These are phyloP conservation scores for Hirudinaria manillensis DNA, from an alignment of 2,888 invertebrate species.

Conservation along the genomic window DNA sequence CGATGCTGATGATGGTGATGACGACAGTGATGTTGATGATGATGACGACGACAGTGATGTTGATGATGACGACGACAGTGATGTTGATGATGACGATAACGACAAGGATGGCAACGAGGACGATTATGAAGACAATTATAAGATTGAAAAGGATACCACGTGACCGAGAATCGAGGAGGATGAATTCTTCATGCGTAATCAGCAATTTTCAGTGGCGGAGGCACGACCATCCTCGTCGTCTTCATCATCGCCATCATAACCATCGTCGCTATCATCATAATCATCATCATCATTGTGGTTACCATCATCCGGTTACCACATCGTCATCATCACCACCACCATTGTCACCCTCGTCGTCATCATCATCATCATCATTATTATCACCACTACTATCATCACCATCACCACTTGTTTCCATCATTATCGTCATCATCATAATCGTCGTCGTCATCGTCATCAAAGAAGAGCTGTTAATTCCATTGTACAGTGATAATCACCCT, in stretches of 20 bases:
- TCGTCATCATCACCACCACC: background rate
- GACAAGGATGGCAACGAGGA: too few relatives aligned
- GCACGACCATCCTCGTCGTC: background rate
- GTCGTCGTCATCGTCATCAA: background rate
- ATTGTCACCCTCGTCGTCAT: background rate
- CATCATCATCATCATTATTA: background rate
- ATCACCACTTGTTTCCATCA: background rate
- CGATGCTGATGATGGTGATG: background rate
- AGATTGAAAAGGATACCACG: too few relatives aligned
- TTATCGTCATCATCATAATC: background rate
- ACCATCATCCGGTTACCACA: background rate
- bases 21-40: background rate
- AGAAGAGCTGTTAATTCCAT: too few relatives aligned
- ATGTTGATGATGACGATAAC: background rate
- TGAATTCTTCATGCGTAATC: background rate
- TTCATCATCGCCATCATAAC: background rate
- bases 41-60: background rate
- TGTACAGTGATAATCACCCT: too few relatives aligned
- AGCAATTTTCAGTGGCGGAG: background rate
- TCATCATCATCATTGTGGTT: conserved; percentile 8
- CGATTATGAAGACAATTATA: too few relatives aligned
- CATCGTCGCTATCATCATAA: background rate
- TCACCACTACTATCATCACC: background rate
- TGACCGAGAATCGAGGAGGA: too few relatives aligned
- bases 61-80: background rate